Evolutionary conservation across 2,888 invertebrate species (phyloP).

Genomic region (Exocentrus adspersus): DNA sequence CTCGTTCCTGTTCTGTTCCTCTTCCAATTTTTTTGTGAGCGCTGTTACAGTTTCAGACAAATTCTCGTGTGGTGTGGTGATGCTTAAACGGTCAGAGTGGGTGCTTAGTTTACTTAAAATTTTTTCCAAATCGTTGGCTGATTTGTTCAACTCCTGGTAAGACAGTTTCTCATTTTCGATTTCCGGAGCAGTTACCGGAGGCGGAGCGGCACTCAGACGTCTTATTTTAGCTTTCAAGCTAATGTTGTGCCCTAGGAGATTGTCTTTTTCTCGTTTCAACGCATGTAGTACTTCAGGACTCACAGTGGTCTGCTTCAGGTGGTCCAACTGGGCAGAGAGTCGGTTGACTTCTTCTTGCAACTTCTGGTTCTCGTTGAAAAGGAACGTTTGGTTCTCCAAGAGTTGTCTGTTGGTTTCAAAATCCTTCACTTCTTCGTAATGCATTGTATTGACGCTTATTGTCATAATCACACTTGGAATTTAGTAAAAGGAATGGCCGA

Average conservation of each 20-base stretch:
- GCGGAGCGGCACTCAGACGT: conserved; percentile 28
- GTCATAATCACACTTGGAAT: conserved; percentile 31
- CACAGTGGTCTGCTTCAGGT: conserved; percentile 35
- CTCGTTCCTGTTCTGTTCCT: conserved; percentile 43
- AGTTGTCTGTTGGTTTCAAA: conserved; percentile 38
- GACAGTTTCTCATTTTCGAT: conserved; percentile 36
- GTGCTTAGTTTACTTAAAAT: conserved; percentile 42
- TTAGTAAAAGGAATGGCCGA: conserved; percentile 1
- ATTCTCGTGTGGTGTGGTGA: conserved; percentile 39
- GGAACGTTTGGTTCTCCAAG: conserved; percentile 45
- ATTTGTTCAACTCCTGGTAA: conserved; percentile 41
- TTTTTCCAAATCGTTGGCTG: conserved; percentile 43
- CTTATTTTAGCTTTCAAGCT: conserved; percentile 42
- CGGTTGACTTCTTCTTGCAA: conserved; percentile 43
- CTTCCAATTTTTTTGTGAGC: conserved; percentile 43
- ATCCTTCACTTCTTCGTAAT: background rate
- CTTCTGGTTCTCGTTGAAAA: conserved; percentile 45
- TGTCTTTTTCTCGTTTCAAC: conserved; percentile 41
- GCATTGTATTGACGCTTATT: background rate
- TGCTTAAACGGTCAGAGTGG: conserved; percentile 41
- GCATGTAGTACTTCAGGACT: conserved; percentile 40
- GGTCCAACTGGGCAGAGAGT: conserved; percentile 43
- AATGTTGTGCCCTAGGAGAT: conserved; percentile 40
- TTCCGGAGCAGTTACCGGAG: conserved; percentile 26
- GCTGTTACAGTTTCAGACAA: conserved; percentile 35